phyloP scores from a whole-genome alignment of 2,888 invertebrate species.

The Eueremaeus valkanovi region DNA sequence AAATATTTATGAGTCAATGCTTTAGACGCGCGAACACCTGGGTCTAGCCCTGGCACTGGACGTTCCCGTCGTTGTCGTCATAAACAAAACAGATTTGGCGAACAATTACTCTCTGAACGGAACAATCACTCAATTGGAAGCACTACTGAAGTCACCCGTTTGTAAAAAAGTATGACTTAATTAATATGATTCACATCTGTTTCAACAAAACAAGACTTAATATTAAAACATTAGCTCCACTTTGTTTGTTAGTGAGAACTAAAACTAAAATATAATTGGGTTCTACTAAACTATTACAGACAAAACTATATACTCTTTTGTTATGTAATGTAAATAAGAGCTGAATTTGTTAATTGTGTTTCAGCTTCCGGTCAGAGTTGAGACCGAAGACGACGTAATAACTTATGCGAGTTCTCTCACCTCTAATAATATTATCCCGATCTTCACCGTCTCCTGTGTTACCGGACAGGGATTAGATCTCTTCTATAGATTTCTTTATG shows the following conservation, averaged over 20 bases:
- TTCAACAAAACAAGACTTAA: too few species aligned
- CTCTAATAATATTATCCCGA: conserved; percentile 65
- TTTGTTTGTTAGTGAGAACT: too few species aligned
- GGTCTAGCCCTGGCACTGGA: conserved; percentile 59
- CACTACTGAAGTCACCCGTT: conserved; percentile 63
- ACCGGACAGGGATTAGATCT: conserved; percentile 77
- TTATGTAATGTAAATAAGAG: too few species aligned
- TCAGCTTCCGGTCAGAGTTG: conserved; percentile 63
- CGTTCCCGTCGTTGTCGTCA: conserved; percentile 82
- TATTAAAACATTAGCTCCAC: too few species aligned
- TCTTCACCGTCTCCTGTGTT: conserved; percentile 81
- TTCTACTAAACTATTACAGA: too few species aligned
- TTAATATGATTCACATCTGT: not conserved
- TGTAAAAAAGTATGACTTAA: conserved; percentile 53
- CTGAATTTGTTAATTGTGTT: not conserved
- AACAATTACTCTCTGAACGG: conserved; percentile 52
- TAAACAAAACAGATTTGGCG: conserved; percentile 90
- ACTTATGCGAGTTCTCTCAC: conserved; percentile 67
- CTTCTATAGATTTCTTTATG: conserved; percentile 78
- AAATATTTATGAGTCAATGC: not conserved
- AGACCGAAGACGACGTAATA: conserved; percentile 67
- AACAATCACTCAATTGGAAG: conserved; percentile 57
- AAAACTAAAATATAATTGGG: too few species aligned
- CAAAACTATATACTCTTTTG: too few species aligned
- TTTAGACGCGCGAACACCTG: conserved; percentile 66